A percentile compares a stretch with the other conserved stretches of the same genome.
These are phyloP conservation scores for Eulemur rubriventer DNA, from an alignment of 2,797 vertebrate genomes.

Conservation along the genomic window DNA sequence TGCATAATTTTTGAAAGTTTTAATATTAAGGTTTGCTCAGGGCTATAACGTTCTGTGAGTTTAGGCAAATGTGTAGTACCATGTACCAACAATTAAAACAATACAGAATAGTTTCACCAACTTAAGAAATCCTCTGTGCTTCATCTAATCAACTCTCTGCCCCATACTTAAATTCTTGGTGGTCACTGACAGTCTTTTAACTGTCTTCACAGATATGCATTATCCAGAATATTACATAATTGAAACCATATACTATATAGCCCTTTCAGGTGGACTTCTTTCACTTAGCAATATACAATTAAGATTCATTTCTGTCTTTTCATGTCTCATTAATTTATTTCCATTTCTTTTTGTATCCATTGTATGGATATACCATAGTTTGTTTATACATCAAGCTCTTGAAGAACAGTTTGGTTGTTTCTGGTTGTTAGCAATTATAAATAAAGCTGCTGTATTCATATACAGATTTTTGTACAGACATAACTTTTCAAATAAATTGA, in stretches of 20 bases:
- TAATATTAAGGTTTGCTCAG: background rate
- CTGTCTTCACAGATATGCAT: background rate
- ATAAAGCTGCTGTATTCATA: background rate
- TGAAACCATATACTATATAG: background rate
- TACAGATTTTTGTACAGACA: background rate
- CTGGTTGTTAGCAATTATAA: background rate
- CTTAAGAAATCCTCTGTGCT: background rate
- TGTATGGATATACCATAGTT: background rate
- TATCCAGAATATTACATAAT: background rate
- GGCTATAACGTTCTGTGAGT: background rate
- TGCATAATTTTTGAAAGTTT: background rate
- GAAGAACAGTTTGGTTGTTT: background rate
- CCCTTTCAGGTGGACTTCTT: background rate
- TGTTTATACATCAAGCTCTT: background rate
- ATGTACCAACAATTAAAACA: background rate
- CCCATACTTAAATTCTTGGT: background rate
- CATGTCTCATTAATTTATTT: background rate
- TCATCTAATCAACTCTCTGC: background rate
- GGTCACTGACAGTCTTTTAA: background rate
- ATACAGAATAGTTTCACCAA: background rate
- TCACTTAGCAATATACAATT: background rate
- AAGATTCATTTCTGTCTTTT: background rate
- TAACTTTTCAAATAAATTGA: background rate
- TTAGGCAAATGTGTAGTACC: background rate
- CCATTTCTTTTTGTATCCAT: background rate